Evolutionary conservation across 2,113 vertebrate species (phyloP).

Genomic region (Climacteris rufus): DNA sequence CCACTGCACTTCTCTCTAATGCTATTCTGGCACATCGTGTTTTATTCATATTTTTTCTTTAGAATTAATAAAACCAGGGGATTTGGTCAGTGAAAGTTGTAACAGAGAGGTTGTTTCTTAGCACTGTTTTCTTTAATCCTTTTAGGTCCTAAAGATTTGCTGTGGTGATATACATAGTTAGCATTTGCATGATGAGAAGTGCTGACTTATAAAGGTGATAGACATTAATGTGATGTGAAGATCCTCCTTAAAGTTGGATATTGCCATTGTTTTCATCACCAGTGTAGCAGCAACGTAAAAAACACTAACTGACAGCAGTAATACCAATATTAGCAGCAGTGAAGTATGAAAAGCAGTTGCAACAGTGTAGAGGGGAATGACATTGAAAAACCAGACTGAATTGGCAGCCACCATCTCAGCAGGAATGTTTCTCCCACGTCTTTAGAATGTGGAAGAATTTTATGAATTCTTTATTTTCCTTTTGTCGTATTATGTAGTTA

Average conservation of each 20-base stretch:
- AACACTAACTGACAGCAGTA: background rate
- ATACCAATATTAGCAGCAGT: background rate
- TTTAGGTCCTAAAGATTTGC: background rate
- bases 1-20: background rate
- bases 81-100: background rate
- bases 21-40: background rate
- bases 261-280: background rate
- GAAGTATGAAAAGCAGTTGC: background rate
- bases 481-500: background rate
- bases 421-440: background rate
- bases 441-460: background rate
- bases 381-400: background rate
- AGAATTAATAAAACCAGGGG: background rate
- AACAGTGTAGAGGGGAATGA: background rate
- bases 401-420: background rate
- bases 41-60: background rate
- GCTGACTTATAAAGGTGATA: background rate
- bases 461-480: background rate
- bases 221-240: background rate
- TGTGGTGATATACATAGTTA: background rate
- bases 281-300: background rate
- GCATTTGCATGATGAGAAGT: background rate
- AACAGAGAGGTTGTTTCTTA: background rate
- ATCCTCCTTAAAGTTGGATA: background rate
- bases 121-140: background rate